phyloP scores from a whole-genome alignment of 2,888 invertebrate species.

The Chrysopilus asiliformis region DNA sequence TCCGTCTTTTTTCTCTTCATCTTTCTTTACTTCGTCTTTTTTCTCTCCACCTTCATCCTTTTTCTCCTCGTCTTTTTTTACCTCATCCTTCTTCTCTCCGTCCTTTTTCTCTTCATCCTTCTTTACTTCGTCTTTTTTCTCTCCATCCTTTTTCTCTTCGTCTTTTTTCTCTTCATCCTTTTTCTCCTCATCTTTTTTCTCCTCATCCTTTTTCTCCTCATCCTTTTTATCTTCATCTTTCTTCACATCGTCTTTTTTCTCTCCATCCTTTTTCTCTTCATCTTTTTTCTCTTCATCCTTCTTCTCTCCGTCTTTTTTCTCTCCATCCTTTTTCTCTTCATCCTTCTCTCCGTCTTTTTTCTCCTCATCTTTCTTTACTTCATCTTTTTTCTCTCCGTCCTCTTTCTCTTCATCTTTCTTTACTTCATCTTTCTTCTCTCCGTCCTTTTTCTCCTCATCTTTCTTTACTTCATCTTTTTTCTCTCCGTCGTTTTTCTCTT shows the following conservation, averaged over 20 bases:
- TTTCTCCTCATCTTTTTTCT: not conserved
- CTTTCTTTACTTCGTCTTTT: not conserved
- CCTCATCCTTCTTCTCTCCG: not conserved
- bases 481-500: not conserved
- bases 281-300: constrained; percentile 1
- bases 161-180: not conserved
- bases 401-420: not conserved
- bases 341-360: not conserved
- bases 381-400: not conserved
- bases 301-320: not conserved
- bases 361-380: not conserved
- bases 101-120: not conserved
- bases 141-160: not conserved
- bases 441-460: not conserved
- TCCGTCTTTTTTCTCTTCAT: not conserved
- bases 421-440: not conserved
- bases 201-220: constrained; percentile 1
- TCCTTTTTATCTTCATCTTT: not conserved
- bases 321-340: not conserved
- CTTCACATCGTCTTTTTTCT: not conserved
- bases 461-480: not conserved
- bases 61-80: not conserved
- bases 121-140: not conserved
- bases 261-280: not conserved
- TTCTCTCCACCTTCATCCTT: not conserved